A percentile compares a stretch with the other conserved stretches of the same genome.
These are phyloP conservation scores for Argyrosomus regius DNA, from an alignment of 2,797 vertebrate genomes.

Conservation along the genomic window DNA sequence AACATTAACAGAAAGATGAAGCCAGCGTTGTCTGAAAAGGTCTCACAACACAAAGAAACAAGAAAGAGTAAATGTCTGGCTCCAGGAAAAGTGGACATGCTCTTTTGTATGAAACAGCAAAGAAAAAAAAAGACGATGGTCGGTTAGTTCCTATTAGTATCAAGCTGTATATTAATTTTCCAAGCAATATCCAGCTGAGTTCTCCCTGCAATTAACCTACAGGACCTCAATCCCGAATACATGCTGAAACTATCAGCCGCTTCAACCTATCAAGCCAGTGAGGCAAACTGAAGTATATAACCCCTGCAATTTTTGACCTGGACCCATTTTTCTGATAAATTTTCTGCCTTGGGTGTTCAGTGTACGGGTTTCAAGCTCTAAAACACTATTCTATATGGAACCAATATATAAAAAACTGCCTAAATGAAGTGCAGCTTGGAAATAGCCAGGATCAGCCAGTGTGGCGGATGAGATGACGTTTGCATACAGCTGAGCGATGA, in stretches of 20 bases:
- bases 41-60: neutral
- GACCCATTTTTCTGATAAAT: neutral
- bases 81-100: too few relatives aligned
- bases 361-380: neutral
- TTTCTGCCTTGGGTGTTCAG: neutral
- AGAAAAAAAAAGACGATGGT: neutral
- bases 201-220: conserved; percentile 6
- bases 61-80: neutral
- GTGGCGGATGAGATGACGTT: conserved; percentile 23
- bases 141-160: neutral
- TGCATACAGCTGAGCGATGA: conserved; percentile 23
- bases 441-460: conserved; percentile 7
- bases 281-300: neutral
- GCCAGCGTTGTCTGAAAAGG: neutral
- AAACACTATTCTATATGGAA: neutral
- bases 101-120: neutral
- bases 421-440: conserved; percentile 26
- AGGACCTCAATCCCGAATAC: conserved; percentile 4
- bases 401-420: conserved; percentile 1
- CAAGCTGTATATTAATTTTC: neutral
- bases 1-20: neutral
- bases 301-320: neutral
- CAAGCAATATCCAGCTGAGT: neutral
- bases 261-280: neutral
- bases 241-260: neutral